phyloP scores from a whole-genome alignment of 2,888 invertebrate species.

The Sarcophaga rosellei region DNA sequence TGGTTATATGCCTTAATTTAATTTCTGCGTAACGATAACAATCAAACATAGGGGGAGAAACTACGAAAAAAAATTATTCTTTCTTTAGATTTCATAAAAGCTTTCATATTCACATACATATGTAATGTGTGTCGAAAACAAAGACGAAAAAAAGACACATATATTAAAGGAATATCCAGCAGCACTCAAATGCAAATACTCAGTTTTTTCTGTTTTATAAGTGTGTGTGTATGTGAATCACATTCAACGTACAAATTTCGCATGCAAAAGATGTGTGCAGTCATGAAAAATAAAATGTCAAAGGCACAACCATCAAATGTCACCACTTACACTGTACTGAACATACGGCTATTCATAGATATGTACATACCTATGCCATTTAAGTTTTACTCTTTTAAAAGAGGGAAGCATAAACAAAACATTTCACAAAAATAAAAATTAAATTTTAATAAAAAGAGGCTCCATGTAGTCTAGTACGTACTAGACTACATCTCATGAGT shows the following conservation, averaged over 20 bases:
- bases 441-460: conserved; percentile 3
- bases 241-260: conserved; percentile 47
- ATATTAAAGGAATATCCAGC: conserved; percentile 3
- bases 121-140: conserved; percentile 37
- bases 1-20: conserved; percentile 74
- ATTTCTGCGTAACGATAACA: conserved; percentile 75
- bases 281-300: conserved; percentile 66
- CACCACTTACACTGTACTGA: conserved; percentile 12
- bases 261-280: conserved; percentile 54
- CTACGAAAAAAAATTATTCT: not conserved
- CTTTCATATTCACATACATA: conserved; percentile 29
- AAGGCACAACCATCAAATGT: conserved; percentile 63
- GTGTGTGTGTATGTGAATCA: too few species aligned
- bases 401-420: conserved; percentile 11
- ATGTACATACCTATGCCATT: conserved; percentile 4
- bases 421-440: not conserved
- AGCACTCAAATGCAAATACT: too few species aligned
- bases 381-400: not conserved
- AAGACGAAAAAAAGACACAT: not conserved
- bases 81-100: not conserved
- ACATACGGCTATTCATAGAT: not conserved
- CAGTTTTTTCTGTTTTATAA: too few species aligned
- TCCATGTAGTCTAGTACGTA: too few species aligned
- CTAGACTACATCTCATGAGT: too few species aligned
- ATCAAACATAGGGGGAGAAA: conserved; percentile 1